Evolutionary conservation across 2,797 vertebrate species (phyloP).

Genomic region (Halcyon badia): DNA sequence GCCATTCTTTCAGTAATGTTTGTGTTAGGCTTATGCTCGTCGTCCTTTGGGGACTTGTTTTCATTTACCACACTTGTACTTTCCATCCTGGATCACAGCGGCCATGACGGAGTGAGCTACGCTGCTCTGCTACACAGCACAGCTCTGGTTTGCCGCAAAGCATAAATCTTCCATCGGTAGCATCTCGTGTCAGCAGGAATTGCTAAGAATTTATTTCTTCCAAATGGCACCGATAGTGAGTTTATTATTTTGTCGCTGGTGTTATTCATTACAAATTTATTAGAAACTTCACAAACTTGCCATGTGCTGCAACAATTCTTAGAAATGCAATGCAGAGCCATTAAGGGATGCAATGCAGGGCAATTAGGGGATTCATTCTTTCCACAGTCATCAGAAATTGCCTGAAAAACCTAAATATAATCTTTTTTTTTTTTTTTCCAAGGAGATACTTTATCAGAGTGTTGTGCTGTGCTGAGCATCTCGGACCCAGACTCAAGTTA

Average conservation of each 20-base stretch:
- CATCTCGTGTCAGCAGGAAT: neutral
- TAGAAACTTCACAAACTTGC: neutral
- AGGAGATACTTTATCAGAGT: neutral
- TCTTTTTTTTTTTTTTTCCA: neutral
- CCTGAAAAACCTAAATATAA: neutral
- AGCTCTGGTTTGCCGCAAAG: fast-evolving
- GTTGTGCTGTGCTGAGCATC: neutral
- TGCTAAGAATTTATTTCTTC: neutral
- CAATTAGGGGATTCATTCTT: neutral
- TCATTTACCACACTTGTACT: neutral
- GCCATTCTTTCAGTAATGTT: neutral
- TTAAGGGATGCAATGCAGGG: neutral
- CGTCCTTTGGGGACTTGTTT: conserved; percentile 5
- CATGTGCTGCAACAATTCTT: neutral
- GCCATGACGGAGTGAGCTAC: neutral
- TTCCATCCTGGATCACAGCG: neutral
- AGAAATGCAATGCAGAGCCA: neutral
- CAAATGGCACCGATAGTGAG: neutral
- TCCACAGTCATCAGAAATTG: neutral
- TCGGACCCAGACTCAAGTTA: neutral
- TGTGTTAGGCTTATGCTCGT: neutral
- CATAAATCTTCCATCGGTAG: neutral
- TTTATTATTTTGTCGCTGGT: neutral
- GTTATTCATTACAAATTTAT: neutral
- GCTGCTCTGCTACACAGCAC: neutral